Evolutionary conservation across 1,140 invertebrate species (phyloP), one percentile per base, ranked within the genome.

Genomic region (Cheumatopsyche charites): DNA sequence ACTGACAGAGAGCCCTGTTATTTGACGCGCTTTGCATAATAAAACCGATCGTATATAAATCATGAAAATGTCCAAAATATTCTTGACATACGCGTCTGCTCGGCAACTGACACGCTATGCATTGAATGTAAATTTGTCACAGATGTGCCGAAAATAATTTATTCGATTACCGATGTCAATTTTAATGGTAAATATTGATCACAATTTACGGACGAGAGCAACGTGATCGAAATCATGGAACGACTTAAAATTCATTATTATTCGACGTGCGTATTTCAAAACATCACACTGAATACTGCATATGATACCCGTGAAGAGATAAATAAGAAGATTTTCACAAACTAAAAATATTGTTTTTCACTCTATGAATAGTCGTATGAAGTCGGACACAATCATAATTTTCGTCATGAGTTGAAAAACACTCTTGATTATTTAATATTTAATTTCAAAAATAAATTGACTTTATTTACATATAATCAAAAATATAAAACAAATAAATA

Each of bases 121-220:
- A 13, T 21, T 15, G 45, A 66, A 67, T 67, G 65, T 70, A 67
- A 74, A 71, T 62, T 61, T 42, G 26, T 62, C 58, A 63, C 67
- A 67, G 62, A 70, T 71, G 67, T 12, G 65, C 26, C 55, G 45
- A 49, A 23, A 41, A 49, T 66, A 67, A 70, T 68, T 68, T 70
- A 71, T 72, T 43, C 58, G 19, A 43, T 72, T 71, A 73, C 67
- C 72, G 72, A 75, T 71, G 68, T 36, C 67, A 29, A 70, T 72
- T 75, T 70, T 70, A 61, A 75, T 66, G 67, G 26, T 71, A 70
- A 62, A 75, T 70, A 67, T 75, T 71, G 65, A 55, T 71, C 62
- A 75, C 74, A 73, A 75, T 75, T 75, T 75, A 62, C 74, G 72
- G 71, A 75, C 74, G 62, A 21, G 15, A 19, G 7, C 13, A 55